phyloP scores from a whole-genome alignment of 2,888 invertebrate genomes.

The Melangyna quadrimaculata region DNA sequence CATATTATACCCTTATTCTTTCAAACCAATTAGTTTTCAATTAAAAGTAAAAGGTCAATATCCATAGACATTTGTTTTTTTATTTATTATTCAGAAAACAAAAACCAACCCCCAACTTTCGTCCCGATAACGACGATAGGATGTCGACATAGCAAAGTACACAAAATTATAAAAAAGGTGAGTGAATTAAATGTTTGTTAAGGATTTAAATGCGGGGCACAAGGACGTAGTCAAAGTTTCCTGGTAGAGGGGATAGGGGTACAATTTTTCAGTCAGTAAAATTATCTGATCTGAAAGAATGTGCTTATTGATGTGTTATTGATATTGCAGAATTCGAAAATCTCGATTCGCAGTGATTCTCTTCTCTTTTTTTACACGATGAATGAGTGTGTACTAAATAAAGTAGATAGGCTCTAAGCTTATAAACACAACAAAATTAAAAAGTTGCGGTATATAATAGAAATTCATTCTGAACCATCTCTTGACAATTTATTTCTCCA shows the following conservation, averaged over 20 bases:
- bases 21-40: conserved; percentile 65
- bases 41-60: conserved; percentile 68
- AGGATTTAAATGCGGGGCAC: conserved; percentile 28
- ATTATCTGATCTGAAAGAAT: too few species aligned
- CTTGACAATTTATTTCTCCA: too few species aligned
- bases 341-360: too few species aligned
- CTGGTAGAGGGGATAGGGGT: background rate
- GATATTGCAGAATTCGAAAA: too few species aligned
- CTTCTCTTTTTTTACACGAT: too few species aligned
- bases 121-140: background rate
- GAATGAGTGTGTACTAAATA: too few species aligned
- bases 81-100: conserved; percentile 12
- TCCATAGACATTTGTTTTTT: conserved; percentile 36
- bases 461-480: too few species aligned
- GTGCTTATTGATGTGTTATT: too few species aligned
- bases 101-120: conserved; percentile 15
- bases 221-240: background rate
- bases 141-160: background rate
- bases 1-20: conserved; percentile 20
- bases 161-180: conserved; percentile 39
- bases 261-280: too few species aligned
- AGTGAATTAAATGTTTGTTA: conserved; percentile 59
- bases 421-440: too few species aligned
- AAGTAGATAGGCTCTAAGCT: too few species aligned
- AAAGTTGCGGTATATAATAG: too few species aligned